Evolutionary conservation across 2,113 vertebrate genomes (phyloP).

Genomic region (Mixornis gularis): DNA sequence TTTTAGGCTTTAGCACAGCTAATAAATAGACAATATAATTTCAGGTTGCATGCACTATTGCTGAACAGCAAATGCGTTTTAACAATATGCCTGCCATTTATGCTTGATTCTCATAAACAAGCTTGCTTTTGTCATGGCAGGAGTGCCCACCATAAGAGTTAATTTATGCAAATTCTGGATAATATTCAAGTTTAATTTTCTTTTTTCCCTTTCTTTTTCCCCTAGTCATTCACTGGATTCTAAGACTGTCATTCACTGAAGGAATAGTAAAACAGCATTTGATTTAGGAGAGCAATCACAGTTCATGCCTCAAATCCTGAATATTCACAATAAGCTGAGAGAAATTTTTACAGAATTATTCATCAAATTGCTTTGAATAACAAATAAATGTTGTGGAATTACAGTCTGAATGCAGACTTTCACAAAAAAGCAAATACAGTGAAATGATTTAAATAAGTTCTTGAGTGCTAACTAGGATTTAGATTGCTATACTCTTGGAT

Average conservation of each 20-base stretch:
- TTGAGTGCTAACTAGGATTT: neutral
- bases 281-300: slow-evolving; percentile 13
- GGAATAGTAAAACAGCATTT: neutral
- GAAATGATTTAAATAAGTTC: neutral
- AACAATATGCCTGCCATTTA: neutral
- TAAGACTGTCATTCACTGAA: neutral
- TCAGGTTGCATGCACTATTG: neutral
- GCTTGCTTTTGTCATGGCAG: neutral
- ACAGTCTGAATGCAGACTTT: neutral
- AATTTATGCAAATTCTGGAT: neutral
- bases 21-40: neutral
- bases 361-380: slow-evolving; percentile 15
- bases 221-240: neutral
- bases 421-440: neutral
- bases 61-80: neutral
- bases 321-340: slow-evolving; percentile 24
- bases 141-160: neutral
- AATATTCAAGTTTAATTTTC: neutral
- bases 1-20: neutral
- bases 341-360: slow-evolving; percentile 50
- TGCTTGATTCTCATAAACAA: neutral
- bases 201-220: neutral
- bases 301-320: slow-evolving; percentile 33
- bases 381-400: neutral
- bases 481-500: neutral